phyloP scores from a whole-genome alignment of 2,797 vertebrate genomes.

The Pseudochirops cupreus region DNA sequence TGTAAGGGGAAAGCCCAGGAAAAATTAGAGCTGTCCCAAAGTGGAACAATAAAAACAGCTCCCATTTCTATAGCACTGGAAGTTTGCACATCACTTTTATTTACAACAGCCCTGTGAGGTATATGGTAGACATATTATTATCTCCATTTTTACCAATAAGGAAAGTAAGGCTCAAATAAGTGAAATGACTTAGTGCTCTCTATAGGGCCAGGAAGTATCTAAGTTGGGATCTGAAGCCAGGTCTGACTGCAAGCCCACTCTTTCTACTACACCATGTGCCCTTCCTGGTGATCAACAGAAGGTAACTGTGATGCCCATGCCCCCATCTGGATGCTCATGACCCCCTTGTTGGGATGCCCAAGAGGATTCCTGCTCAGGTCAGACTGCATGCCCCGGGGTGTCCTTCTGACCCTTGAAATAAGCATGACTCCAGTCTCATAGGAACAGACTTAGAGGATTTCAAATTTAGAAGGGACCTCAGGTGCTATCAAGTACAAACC shows the following conservation, averaged over 20 bases:
- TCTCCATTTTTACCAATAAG: not conserved
- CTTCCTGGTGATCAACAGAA: not conserved
- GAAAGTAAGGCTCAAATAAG: not conserved
- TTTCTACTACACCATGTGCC: not conserved
- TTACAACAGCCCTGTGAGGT: not conserved
- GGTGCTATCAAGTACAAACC: not conserved
- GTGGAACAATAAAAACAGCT: not conserved
- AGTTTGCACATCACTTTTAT: not conserved
- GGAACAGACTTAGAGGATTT: not conserved
- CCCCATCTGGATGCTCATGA: not conserved
- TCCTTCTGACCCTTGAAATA: not conserved
- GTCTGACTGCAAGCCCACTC: not conserved
- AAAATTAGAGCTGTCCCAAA: not conserved
- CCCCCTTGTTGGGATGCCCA: not conserved
- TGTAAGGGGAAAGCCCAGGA: not conserved
- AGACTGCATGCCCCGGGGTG: not conserved
- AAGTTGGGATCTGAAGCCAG: not conserved
- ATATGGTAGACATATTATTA: not conserved
- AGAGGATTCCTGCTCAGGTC: not conserved
- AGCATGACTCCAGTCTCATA: not conserved
- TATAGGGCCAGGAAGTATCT: too few relatives aligned
- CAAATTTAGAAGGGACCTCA: not conserved
- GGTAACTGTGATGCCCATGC: not conserved
- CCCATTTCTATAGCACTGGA: not conserved
- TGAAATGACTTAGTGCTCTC: not conserved